Conservation (phyloP, 2,113 vertebrate genomes). For the Ophthalmolycus amberensis region DNA sequence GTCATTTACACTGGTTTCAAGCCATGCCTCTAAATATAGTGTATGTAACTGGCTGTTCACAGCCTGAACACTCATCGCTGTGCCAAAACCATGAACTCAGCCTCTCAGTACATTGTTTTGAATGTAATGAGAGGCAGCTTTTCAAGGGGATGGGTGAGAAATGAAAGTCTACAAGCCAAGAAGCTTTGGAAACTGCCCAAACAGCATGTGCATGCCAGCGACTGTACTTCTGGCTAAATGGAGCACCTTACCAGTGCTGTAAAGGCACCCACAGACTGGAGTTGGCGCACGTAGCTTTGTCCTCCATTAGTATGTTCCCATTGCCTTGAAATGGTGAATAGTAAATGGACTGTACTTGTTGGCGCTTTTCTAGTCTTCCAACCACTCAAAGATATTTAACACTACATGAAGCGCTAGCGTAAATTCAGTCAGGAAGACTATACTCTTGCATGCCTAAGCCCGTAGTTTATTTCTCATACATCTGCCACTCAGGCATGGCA, state of each 20-base stretch:
- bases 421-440: too few species aligned
- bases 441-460: too few species aligned
- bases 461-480: too few species aligned
- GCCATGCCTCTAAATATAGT: too few species aligned
- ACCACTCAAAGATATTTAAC: too few species aligned
- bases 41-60: neutral
- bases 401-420: too few species aligned
- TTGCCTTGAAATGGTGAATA: too few species aligned
- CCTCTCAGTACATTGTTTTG: neutral
- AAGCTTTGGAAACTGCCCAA: conserved; percentile 11
- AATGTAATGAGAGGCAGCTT: conserved; percentile 9
- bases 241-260: neutral
- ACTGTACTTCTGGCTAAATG: neutral
- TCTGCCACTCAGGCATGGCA: too few species aligned
- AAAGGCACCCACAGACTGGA: neutral
- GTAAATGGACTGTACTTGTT: too few species aligned
- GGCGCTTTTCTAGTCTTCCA: too few species aligned
- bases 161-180: neutral
- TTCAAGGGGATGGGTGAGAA: neutral
- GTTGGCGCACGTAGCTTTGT: neutral
- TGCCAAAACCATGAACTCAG: neutral
- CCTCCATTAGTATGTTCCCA: neutral
- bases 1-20: neutral
- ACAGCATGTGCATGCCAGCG: neutral
- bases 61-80: neutral